Conservation (phyloP, 2,113 vertebrate species). For the pig (Sus scrofa) region DNA sequence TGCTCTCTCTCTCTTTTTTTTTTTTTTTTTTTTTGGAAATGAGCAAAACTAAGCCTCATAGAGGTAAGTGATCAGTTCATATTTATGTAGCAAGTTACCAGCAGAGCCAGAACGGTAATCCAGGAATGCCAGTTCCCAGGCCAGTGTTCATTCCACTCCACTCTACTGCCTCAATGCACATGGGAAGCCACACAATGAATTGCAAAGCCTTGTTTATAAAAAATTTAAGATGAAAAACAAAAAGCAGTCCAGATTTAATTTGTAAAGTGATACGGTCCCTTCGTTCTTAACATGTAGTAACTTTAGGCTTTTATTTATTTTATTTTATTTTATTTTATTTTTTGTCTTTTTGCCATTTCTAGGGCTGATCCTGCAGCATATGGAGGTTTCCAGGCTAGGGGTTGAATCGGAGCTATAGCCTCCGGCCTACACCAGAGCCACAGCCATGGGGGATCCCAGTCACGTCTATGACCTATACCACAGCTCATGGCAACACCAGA, state of each 20-base stretch:
- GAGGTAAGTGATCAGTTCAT: background rate
- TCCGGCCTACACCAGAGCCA: too few relatives aligned
- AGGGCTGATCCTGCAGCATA: too few relatives aligned
- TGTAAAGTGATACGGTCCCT: background rate
- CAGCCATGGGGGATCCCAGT: too few relatives aligned
- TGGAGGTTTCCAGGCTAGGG: too few relatives aligned
- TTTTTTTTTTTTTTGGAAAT: conserved; percentile 22
- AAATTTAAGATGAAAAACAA: conserved; percentile 35
- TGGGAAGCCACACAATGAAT: background rate
- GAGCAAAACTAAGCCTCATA: background rate
- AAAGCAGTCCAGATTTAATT: conserved; percentile 10
- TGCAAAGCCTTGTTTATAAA: background rate
- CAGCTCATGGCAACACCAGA: too few relatives aligned
- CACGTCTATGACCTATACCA: too few relatives aligned
- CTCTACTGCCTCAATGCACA: background rate
- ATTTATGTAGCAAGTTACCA: background rate
- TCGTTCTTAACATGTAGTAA: conserved; percentile 13
- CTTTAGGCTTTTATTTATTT: conserved; percentile 66
- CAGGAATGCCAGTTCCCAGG: background rate
- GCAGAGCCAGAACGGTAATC: background rate
- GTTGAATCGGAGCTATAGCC: too few relatives aligned
- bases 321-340: too few relatives aligned
- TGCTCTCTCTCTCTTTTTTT: background rate
- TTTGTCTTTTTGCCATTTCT: too few relatives aligned
- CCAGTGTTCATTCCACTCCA: background rate